These are phyloP conservation scores for Nasonia longicornis DNA, from an alignment of 1,140 invertebrate species.

Conservation along the genomic window DNA sequence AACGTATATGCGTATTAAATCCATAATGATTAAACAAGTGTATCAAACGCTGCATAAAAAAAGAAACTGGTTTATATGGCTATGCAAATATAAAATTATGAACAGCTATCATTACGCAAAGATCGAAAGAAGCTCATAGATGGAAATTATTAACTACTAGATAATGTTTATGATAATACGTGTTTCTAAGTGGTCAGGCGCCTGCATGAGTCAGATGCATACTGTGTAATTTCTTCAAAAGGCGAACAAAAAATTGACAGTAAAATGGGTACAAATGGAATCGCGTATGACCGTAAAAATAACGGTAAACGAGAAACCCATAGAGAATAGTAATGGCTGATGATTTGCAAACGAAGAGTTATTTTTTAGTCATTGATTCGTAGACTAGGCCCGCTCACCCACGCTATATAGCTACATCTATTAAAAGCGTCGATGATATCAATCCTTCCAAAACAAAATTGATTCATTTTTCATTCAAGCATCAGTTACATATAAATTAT, in stretches of 20 bases:
- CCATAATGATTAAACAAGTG: not conserved
- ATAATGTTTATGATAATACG: not conserved
- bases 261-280: not conserved
- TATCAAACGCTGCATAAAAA: not conserved
- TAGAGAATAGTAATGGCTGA: no score
- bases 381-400: no score
- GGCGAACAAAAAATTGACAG: not conserved
- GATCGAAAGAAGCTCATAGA: not conserved
- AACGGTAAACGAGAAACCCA: no score
- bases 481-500: no score
- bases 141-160: conserved; percentile 7
- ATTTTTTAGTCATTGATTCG: no score
- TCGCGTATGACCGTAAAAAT: no score
- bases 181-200: not conserved
- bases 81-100: not conserved
- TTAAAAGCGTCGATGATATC: no score
- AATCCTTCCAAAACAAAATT: no score
- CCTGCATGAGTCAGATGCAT: not conserved
- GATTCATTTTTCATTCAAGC: no score
- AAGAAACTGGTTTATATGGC: not conserved
- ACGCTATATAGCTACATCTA: no score
- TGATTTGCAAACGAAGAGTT: no score
- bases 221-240: no score
- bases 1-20: not conserved
- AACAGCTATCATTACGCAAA: not conserved